phyloP scores from a whole-genome alignment of 2,113 vertebrate species.

The Isichthys henryi region DNA sequence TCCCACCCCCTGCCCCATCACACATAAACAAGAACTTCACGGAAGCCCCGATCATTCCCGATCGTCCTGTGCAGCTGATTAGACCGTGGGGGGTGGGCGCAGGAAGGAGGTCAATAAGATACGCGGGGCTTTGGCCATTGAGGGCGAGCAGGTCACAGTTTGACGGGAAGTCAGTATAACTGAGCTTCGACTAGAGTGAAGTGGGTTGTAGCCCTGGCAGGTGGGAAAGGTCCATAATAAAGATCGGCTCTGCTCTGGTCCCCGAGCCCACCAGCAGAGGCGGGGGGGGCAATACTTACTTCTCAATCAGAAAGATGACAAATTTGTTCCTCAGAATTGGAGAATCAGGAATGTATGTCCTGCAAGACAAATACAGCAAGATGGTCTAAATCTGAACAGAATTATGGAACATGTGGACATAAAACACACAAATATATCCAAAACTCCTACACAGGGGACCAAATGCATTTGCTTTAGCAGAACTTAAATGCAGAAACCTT shows the following conservation, averaged over 20 bases:
- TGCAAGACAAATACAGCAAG: slow-evolving; percentile 29
- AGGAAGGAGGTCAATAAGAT: neutral
- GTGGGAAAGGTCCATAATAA: neutral
- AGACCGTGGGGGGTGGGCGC: neutral
- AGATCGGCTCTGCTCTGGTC: neutral
- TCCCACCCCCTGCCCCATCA: neutral
- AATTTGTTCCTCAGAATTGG: slow-evolving; percentile 44
- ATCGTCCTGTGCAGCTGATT: neutral
- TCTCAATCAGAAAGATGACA: slow-evolving; percentile 47
- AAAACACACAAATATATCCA: neutral
- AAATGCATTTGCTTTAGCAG: neutral
- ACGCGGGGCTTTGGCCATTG: neutral
- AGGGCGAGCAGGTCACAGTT: neutral
- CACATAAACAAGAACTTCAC: neutral
- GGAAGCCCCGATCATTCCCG: neutral
- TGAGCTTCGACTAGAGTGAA: neutral
- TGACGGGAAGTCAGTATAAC: neutral
- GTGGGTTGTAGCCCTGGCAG: neutral
- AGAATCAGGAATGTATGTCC: slow-evolving; percentile 54
- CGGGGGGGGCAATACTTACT: slow-evolving; percentile 34
- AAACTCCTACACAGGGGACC: neutral
- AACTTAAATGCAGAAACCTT: neutral
- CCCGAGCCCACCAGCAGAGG: neutral
- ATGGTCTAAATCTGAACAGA: neutral
- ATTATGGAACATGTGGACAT: neutral